Evolutionary conservation across 2,113 vertebrate genomes (phyloP).

Genomic region (Amazona guildingii): DNA sequence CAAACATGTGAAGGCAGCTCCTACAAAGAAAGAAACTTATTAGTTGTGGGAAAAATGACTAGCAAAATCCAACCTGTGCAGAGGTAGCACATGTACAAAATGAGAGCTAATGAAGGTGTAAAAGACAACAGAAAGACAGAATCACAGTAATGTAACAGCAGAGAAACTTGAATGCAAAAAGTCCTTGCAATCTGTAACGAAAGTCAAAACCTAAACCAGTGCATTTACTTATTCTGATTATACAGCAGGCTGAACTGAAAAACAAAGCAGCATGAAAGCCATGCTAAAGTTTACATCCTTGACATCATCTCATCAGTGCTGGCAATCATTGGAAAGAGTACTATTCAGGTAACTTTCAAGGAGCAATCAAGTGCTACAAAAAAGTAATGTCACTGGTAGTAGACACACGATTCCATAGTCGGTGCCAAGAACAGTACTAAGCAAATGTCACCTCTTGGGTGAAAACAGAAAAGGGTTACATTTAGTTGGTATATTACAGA

Average conservation of each 20-base stretch:
- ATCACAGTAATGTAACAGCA: background rate
- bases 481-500: background rate
- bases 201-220: background rate
- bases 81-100: background rate
- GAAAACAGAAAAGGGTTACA: background rate
- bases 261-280: background rate
- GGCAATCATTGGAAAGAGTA: background rate
- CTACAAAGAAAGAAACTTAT: slow-evolving; percentile 59
- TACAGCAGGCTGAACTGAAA: background rate
- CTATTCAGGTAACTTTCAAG: background rate
- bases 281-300: background rate
- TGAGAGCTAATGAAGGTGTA: background rate
- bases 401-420: background rate
- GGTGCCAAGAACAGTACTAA: background rate
- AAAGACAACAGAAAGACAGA: background rate
- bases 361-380: background rate
- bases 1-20: slow-evolving; percentile 93
- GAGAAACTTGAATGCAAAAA: background rate
- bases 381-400: background rate
- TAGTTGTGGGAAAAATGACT: background rate
- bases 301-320: background rate
- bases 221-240: background rate
- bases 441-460: background rate
- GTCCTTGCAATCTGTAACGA: background rate
- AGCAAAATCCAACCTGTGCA: background rate